A percentile compares a stretch with the other conserved stretches of the same genome.
Evolutionary conservation across 1,140 invertebrate species (phyloP).

Genomic region (Andrena cerasifolii): DNA sequence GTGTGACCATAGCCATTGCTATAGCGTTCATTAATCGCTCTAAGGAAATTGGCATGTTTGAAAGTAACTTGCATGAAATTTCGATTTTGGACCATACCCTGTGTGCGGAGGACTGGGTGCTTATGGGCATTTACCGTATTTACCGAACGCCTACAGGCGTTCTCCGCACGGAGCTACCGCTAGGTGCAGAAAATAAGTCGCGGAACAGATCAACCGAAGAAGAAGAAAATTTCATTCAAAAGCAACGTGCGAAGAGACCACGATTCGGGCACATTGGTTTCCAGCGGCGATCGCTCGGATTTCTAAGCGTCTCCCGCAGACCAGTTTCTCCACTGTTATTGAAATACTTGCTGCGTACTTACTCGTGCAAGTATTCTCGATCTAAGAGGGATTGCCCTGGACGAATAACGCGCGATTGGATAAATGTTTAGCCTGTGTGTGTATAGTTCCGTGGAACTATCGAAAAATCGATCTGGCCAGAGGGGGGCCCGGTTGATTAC

Average conservation of each 20-base stretch:
- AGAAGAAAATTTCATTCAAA: not conserved
- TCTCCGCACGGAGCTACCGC: no score
- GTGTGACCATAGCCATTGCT: no score
- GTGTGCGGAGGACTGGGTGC: no score
- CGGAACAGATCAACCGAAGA: no score
- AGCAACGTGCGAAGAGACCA: not conserved
- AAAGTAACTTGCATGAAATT: no score
- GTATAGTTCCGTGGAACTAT: conserved; percentile 5
- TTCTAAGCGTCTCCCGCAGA: conserved; percentile 30
- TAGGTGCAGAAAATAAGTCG: no score
- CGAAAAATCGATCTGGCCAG: conserved; percentile 40
- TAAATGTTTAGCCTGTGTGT: not conserved
- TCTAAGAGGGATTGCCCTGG: not conserved
- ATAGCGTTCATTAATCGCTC: no score
- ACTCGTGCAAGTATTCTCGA: conserved; percentile 60
- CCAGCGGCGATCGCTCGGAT: conserved; percentile 27
- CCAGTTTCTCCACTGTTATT: conserved; percentile 55
- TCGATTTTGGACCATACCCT: no score
- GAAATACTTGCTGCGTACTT: conserved; percentile 68
- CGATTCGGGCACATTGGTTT: not conserved
- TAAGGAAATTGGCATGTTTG: no score
- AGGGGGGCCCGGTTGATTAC: not conserved
- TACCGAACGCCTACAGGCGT: no score
- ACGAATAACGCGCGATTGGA: conserved; percentile 26
- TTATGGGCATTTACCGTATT: no score